Evolutionary conservation across 2,888 invertebrate species (phyloP).

Genomic region (Drepanosiphum platanoidis): DNA sequence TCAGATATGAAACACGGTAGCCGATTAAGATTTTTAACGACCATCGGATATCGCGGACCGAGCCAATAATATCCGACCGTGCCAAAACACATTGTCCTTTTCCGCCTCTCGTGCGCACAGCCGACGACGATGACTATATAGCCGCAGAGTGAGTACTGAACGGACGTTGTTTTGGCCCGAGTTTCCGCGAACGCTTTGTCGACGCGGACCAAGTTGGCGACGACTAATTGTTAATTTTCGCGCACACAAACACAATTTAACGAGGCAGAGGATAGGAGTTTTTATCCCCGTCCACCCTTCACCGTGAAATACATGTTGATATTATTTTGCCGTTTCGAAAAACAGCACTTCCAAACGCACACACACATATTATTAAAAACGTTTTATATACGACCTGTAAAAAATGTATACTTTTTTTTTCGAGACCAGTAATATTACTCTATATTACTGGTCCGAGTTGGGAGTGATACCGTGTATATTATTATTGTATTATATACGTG

Average conservation of each 20-base stretch:
- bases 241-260: not conserved
- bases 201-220: not conserved
- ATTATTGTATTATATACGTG: not conserved
- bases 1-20: constrained; percentile 8
- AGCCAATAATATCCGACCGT: constrained; percentile 5
- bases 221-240: not conserved
- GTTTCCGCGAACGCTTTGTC: not conserved
- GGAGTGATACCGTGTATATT: not conserved
- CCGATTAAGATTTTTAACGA: constrained; percentile 1
- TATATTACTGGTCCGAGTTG: not conserved
- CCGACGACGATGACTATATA: no score
- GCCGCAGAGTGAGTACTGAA: no score
- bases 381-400: no score
- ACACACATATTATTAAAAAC: no score
- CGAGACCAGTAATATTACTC: not conserved
- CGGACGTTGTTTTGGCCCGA: constrained; percentile 46
- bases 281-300: not conserved
- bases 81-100: not conserved
- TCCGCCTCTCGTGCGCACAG: no score
- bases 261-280: not conserved
- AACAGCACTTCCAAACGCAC: not conserved
- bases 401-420: no score
- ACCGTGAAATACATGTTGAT: not conserved
- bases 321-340: not conserved
- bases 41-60: not conserved